phyloP scores from a whole-genome alignment of 1,140 invertebrate species.

The Saccostrea glomerata region DNA sequence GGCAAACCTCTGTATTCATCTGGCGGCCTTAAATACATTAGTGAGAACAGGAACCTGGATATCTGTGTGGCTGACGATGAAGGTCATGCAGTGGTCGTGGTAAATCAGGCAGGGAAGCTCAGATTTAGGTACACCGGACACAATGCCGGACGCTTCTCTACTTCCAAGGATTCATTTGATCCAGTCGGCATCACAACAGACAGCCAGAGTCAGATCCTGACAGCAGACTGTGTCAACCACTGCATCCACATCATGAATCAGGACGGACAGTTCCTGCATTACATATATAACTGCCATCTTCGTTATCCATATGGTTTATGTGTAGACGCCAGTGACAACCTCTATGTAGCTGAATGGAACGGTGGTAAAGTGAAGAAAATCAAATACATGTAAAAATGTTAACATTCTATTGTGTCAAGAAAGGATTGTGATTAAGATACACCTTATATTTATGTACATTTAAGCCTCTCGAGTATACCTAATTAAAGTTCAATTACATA shows the following conservation, averaged over 20 bases:
- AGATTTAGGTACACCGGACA: neutral
- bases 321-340: neutral
- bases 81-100: too few relatives aligned
- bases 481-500: too few relatives aligned
- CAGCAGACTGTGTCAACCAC: neutral
- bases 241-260: neutral
- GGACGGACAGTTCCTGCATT: neutral
- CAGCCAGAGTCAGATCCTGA: too few relatives aligned
- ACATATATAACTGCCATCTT: neutral
- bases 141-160: neutral
- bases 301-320: neutral
- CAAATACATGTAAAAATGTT: too few relatives aligned
- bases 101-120: neutral
- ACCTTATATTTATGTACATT: too few relatives aligned
- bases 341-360: too few relatives aligned
- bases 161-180: neutral
- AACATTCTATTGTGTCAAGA: too few relatives aligned
- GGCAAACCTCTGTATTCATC: too few relatives aligned
- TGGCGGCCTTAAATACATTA: too few relatives aligned
- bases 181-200: neutral
- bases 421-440: too few relatives aligned
- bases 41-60: neutral
- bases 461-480: too few relatives aligned
- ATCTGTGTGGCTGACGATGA: neutral
- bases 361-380: too few relatives aligned